A percentile compares a stretch with the other conserved stretches of the same genome.
These are phyloP conservation scores for Neelides sp. DNA, from an alignment of 1,140 invertebrate genomes.

Conservation along the genomic window DNA sequence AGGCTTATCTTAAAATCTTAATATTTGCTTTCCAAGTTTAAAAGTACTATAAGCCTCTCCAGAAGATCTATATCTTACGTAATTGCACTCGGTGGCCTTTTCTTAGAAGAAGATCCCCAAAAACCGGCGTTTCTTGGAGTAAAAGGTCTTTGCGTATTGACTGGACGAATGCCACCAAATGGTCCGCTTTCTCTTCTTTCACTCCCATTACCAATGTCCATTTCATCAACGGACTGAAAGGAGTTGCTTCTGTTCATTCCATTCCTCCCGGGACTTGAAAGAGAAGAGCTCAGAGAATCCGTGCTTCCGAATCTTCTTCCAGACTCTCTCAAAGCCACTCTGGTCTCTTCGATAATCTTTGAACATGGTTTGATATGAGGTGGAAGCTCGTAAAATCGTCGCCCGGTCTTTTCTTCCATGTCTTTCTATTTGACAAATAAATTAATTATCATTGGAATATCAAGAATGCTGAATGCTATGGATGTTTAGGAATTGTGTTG, in stretches of 20 bases:
- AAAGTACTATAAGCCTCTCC: background rate
- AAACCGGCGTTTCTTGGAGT: constrained; percentile 62
- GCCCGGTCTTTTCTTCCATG: constrained; percentile 8
- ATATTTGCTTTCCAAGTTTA: background rate
- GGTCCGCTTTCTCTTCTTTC: background rate
- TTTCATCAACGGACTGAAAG: background rate
- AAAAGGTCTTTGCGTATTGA: constrained; percentile 61
- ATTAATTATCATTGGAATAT: too few species aligned
- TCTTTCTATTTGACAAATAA: too few species aligned
- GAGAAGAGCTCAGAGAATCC: background rate
- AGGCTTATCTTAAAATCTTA: too few species aligned
- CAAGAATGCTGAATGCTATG: too few species aligned
- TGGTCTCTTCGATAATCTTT: constrained; percentile 28
- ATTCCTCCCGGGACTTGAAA: background rate
- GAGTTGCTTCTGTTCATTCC: too few species aligned
- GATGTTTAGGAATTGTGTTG: too few species aligned
- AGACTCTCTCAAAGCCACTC: constrained; percentile 17
- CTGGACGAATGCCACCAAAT: constrained; percentile 36
- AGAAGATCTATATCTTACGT: constrained; percentile 41
- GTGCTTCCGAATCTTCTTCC: background rate
- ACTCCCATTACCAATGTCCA: background rate
- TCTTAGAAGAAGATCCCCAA: constrained; percentile 47
- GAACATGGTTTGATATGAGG: constrained; percentile 29
- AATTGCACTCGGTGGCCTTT: constrained; percentile 62
- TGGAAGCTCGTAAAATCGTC: constrained; percentile 30